Base-by-base conservation (phyloP, 2,888 invertebrate genomes). In the Papilio gigon region DNA sequence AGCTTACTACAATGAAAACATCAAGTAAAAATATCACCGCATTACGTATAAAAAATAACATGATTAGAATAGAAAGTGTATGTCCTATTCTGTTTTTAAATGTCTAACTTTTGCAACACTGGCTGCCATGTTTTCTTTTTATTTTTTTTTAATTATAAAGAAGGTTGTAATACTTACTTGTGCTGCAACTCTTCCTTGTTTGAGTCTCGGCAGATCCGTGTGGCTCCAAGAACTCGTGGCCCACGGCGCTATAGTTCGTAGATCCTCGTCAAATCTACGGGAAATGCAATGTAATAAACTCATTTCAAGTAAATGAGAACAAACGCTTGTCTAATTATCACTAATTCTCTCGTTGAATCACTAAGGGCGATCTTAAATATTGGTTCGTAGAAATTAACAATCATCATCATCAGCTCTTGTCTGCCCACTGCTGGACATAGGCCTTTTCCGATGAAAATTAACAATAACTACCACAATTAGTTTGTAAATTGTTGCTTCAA, bases 211-310 rank as follows among this genome's bases (percentile, higher is more conserved):
- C 76, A 96, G 89, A 80, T 96, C 96, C 6, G 96, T 96, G 82
- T 96, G 96, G 76, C 95, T 95, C 95, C 95, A 96, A 68, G 94
- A 94, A 81, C 94, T 95, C 72, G 94, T 94, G 58, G 95, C 94
- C 95, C 95, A 95, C n/a, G 95, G 95, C 47, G 94, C 93, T 80
- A 95, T 93, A 70, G 94, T 94, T 71, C 95, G 93, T 73, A 95
- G 87, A 80, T 95, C 94, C 81, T 94, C 94, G 75, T 94, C 94
- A 78, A 94, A 94, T 76, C 93, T 92, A 60, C 1, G 40, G n/a
- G 14, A 17, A 44, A 37, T 65, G 4, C 17, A 44, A 62, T 27
- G 5, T 61, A 20, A 17, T 44, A 44, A 44, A 20, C 44, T 2
- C 1, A 20, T 9, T 17, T 20, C 17, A 42, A 42, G 17, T 1